These are phyloP conservation scores for Lepidochitona cinerea DNA, from an alignment of 2,888 invertebrate species.

Conservation along the genomic window DNA sequence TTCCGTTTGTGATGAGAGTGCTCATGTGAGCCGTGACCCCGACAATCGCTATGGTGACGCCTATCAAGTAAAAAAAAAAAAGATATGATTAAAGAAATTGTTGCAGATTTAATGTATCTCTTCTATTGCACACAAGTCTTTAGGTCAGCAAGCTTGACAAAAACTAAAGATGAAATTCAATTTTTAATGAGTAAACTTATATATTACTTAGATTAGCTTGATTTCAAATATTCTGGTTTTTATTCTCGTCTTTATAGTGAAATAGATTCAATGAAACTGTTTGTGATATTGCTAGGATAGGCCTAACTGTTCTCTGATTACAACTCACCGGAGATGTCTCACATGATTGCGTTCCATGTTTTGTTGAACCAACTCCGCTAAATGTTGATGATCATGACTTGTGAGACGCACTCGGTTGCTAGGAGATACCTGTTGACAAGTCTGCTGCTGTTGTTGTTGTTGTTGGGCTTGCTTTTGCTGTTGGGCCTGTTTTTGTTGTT, in stretches of 20 bases:
- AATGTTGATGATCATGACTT: constrained; percentile 76
- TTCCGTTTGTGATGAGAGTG: constrained; percentile 52
- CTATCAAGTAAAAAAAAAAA: constrained; percentile 37
- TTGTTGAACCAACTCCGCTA: constrained; percentile 88
- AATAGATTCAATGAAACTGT: too few relatives aligned
- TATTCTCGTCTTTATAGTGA: too few relatives aligned
- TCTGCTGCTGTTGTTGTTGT: background rate
- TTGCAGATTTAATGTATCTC: too few relatives aligned
- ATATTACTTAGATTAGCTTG: too few relatives aligned
- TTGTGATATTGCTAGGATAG: too few relatives aligned
- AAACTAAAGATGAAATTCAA: too few relatives aligned
- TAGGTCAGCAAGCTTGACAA: too few relatives aligned
- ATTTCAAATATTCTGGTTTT: too few relatives aligned
- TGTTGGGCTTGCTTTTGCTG: background rate
- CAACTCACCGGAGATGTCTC: constrained; percentile 49
- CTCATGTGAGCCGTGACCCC: constrained; percentile 42
- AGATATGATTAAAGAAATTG: background rate
- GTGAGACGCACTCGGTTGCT: constrained; percentile 19
- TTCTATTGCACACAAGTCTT: too few relatives aligned
- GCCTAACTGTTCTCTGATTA: background rate
- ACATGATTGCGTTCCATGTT: constrained; percentile 81
- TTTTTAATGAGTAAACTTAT: too few relatives aligned
- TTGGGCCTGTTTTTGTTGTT: background rate
- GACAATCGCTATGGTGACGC: constrained; percentile 61
- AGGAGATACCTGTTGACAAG: background rate